These are phyloP conservation scores for Arenaria interpres DNA, from an alignment of 2,113 vertebrate genomes.

Conservation along the genomic window DNA sequence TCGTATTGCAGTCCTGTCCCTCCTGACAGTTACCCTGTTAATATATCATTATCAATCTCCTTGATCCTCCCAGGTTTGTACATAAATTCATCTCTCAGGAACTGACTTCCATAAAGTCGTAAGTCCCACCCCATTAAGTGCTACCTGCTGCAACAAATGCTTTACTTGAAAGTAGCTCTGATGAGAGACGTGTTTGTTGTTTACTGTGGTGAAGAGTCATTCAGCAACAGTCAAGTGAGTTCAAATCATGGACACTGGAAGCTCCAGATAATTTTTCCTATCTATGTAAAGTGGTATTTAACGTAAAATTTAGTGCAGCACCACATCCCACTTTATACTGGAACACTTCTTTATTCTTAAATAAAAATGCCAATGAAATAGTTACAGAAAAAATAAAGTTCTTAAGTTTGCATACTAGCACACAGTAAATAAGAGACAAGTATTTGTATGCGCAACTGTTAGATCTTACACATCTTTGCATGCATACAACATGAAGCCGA, in stretches of 20 bases:
- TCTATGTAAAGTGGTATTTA: not conserved
- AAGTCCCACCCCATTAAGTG: slow-evolving; percentile 43
- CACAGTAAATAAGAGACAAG: not conserved
- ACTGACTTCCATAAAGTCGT: not conserved
- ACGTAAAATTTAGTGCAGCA: not conserved
- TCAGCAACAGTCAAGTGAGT: not conserved
- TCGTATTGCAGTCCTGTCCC: not conserved
- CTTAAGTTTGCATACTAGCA: not conserved
- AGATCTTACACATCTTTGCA: not conserved
- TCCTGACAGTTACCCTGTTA: slow-evolving; percentile 33
- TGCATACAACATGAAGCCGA: not conserved
- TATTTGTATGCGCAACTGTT: not conserved
- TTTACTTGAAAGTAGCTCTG: not conserved
- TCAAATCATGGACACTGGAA: not conserved
- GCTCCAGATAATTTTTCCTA: not conserved
- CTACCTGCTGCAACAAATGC: not conserved
- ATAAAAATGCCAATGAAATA: not conserved
- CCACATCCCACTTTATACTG: not conserved
- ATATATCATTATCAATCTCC: slow-evolving; percentile 55
- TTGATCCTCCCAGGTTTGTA: slow-evolving; percentile 39
- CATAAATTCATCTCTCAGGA: slow-evolving; percentile 38
- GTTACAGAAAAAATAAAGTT: not conserved
- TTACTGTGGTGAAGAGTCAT: not conserved
- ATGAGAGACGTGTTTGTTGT: not conserved
- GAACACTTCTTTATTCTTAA: not conserved